Conservation (phyloP, 1,140 invertebrate species). For the Homarus americanus region DNA sequence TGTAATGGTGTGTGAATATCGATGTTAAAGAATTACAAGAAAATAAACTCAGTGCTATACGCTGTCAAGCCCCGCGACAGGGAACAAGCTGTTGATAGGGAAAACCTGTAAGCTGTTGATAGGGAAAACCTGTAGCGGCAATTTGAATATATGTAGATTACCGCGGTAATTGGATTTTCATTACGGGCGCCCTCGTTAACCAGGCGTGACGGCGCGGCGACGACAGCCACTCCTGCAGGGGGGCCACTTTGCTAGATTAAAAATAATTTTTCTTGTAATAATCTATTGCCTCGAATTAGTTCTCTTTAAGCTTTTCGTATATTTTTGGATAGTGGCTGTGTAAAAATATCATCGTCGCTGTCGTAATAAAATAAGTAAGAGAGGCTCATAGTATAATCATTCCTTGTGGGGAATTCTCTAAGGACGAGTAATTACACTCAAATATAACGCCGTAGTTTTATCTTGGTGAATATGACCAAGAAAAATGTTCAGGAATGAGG, state of each 20-base stretch:
- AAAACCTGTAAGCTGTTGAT: background rate
- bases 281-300: too few relatives aligned
- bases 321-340: too few relatives aligned
- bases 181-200: background rate
- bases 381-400: too few relatives aligned
- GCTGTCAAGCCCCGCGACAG: too few relatives aligned
- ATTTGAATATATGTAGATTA: conserved; percentile 9
- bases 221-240: too few relatives aligned
- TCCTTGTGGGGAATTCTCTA: too few relatives aligned
- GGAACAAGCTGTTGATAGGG: too few relatives aligned
- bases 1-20: too few relatives aligned
- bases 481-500: background rate
- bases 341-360: background rate
- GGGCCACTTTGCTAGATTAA: background rate
- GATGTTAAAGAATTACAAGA: too few relatives aligned
- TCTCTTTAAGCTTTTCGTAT: too few relatives aligned
- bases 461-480: background rate
- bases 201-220: background rate
- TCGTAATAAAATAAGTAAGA: background rate
- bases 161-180: background rate
- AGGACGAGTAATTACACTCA: too few relatives aligned
- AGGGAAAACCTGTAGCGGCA: background rate
- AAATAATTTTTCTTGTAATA: background rate
- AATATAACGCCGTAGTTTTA: background rate
- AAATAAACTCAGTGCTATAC: too few relatives aligned